phyloP scores from a whole-genome alignment of 1,140 invertebrate genomes.

The Armadillidium nasatum region DNA sequence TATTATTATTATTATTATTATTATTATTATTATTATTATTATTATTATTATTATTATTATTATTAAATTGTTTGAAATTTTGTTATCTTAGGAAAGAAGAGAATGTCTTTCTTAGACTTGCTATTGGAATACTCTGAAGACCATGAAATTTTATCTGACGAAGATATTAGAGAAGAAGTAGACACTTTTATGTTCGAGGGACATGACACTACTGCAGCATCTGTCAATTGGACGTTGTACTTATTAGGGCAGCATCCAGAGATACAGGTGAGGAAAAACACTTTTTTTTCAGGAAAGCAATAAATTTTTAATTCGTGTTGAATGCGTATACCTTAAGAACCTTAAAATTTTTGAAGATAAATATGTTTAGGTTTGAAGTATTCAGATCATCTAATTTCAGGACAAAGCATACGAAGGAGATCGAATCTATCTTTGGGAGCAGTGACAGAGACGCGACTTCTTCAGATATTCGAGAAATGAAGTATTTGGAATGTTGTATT shows the following conservation, averaged over 20 bases:
- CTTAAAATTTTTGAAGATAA: too few relatives aligned
- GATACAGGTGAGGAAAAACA: conserved; percentile 54
- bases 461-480: conserved; percentile 71
- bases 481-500: conserved; percentile 75
- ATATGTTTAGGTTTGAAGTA: too few relatives aligned
- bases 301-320: too few relatives aligned
- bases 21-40: too few relatives aligned
- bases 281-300: not conserved
- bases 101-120: conserved; percentile 88
- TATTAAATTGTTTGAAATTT: too few relatives aligned
- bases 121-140: conserved; percentile 78
- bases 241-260: conserved; percentile 74
- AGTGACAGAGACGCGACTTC: conserved; percentile 57
- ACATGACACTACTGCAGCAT: conserved; percentile 85
- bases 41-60: too few relatives aligned
- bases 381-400: conserved; percentile 25
- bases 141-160: conserved; percentile 68
- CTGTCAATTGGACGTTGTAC: conserved; percentile 75
- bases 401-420: conserved; percentile 47
- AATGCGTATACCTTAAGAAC: too few relatives aligned
- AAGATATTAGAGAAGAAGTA: conserved; percentile 88
- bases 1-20: too few relatives aligned
- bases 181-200: conserved; percentile 95
- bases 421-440: conserved; percentile 47
- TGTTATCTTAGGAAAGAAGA: conserved; percentile 60